Evolutionary conservation across 2,888 invertebrate species (phyloP).

Genomic region (Acleris laterana): DNA sequence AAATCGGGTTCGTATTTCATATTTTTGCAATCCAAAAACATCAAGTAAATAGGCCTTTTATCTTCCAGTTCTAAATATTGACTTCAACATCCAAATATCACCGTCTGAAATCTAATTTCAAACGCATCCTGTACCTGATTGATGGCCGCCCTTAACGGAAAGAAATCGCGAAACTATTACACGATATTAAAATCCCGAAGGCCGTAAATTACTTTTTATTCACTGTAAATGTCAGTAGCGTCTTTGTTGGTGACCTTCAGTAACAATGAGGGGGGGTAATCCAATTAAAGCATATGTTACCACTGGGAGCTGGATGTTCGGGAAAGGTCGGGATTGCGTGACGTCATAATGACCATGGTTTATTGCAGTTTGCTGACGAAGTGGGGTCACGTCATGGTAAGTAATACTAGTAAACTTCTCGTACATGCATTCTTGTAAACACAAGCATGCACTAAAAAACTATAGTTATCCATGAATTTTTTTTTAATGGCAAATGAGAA

Average conservation of each 20-base stretch:
- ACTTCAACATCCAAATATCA: background rate
- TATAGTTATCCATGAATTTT: too few species aligned
- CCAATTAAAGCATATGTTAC: background rate
- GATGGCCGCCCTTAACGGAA: background rate
- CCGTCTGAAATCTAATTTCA: background rate
- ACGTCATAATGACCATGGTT: background rate
- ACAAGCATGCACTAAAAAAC: too few species aligned
- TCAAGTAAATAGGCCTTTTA: too few species aligned
- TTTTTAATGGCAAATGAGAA: too few species aligned
- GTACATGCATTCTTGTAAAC: too few species aligned
- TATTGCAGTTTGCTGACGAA: too few species aligned
- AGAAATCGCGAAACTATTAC: background rate
- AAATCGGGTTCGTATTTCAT: too few species aligned
- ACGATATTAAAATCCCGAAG: background rate
- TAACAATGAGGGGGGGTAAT: conserved; percentile 1
- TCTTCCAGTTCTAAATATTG: background rate
- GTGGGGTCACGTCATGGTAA: too few species aligned
- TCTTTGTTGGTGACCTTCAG: conserved; percentile 7
- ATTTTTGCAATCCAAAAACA: too few species aligned
- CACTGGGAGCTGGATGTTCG: background rate
- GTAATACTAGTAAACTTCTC: too few species aligned
- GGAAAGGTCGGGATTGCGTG: conserved; percentile 1
- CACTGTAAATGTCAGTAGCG: conserved; percentile 7
- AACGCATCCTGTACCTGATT: background rate
- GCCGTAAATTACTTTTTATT: conserved; percentile 1